phyloP scores from a whole-genome alignment of 1,140 invertebrate genomes.

The Calliphora vicina region DNA sequence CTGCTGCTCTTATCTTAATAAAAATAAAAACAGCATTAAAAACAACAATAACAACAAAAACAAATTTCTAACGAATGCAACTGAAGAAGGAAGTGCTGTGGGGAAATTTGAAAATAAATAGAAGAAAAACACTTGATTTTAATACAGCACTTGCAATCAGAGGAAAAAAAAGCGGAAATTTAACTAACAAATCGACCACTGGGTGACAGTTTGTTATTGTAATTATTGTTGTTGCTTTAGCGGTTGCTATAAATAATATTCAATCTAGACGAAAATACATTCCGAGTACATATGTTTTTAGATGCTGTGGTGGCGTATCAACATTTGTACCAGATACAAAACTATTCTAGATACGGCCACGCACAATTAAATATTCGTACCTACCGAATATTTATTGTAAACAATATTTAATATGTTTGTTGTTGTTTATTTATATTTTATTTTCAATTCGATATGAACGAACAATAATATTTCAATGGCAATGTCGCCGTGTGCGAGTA shows the following conservation, averaged over 20 bases:
- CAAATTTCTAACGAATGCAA: not conserved
- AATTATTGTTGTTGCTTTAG: not conserved
- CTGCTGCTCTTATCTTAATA: not conserved
- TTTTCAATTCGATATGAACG: not conserved
- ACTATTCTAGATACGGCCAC: not conserved
- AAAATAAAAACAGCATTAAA: too few species aligned
- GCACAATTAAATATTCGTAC: not conserved
- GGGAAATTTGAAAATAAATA: not conserved
- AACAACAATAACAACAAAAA: not conserved
- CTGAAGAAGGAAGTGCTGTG: not conserved
- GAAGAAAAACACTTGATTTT: not conserved
- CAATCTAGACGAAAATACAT: conserved; percentile 8
- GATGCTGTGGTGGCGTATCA: too few species aligned
- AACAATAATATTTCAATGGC: not conserved
- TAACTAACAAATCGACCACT: not conserved
- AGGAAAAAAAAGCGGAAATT: not conserved
- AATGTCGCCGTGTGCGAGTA: not conserved
- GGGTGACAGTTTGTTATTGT: not conserved
- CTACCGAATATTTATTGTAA: not conserved
- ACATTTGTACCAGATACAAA: not conserved
- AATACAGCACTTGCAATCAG: not conserved
- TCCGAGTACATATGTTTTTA: not conserved
- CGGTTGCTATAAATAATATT: not conserved
- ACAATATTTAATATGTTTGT: conserved; percentile 3
- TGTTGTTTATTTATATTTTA: not conserved